Evolutionary conservation across 1,140 invertebrate genomes (phyloP).

Genomic region (Heliconius melpomene): DNA sequence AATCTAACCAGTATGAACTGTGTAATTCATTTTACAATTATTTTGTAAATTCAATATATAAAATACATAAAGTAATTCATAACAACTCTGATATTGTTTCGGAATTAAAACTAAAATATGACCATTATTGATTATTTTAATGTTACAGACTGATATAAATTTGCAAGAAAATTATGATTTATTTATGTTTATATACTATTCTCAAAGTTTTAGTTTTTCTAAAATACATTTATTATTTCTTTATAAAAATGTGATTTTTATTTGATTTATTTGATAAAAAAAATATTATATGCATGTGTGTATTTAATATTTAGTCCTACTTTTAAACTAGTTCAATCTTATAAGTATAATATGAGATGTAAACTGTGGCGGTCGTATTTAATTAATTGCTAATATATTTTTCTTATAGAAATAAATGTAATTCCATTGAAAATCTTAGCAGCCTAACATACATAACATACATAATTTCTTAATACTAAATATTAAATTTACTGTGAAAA

Average conservation of each 20-base stretch:
- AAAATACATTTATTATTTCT: background rate
- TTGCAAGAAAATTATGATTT: background rate
- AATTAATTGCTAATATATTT: background rate
- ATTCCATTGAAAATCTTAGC: background rate
- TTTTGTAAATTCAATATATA: background rate
- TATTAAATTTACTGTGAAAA: background rate
- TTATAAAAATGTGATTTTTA: conserved; percentile 18
- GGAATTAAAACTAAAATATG: background rate
- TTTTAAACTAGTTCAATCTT: conserved; percentile 14
- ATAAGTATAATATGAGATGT: conserved; percentile 16
- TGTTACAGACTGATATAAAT: background rate
- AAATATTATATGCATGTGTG: no score
- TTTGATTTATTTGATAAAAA: background rate
- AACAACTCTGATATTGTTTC: background rate
- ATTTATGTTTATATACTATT: background rate
- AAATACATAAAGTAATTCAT: background rate
- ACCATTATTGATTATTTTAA: background rate
- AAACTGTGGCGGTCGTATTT: background rate
- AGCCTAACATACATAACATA: background rate
- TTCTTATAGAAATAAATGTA: background rate
- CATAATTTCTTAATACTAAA: background rate
- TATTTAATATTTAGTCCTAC: no score
- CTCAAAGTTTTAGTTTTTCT: background rate
- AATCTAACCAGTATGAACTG: background rate
- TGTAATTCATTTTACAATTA: background rate